Evolutionary conservation across 2,888 invertebrate genomes (phyloP).

Genomic region (Conchocele bisecta): DNA sequence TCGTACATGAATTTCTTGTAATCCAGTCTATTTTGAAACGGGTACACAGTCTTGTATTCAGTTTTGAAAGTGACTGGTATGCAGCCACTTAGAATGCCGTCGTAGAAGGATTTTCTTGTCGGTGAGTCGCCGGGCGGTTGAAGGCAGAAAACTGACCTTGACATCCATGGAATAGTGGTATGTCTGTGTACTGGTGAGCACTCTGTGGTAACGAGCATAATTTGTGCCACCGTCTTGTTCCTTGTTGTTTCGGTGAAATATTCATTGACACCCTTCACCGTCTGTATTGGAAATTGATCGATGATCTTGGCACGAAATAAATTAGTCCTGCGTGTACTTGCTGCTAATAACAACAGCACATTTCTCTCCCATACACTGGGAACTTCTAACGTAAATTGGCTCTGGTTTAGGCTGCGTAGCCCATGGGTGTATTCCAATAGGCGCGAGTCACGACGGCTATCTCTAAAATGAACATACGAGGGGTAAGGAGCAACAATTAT

Average conservation of each 20-base stretch:
- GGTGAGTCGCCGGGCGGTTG: slow-evolving; percentile 78
- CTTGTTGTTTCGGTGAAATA: slow-evolving; percentile 24
- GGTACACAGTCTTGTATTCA: slow-evolving; percentile 52
- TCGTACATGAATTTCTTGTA: slow-evolving; percentile 58
- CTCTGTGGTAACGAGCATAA: slow-evolving; percentile 56
- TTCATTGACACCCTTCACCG: slow-evolving; percentile 40
- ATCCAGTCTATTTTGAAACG: slow-evolving; percentile 59
- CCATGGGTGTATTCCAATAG: slow-evolving; percentile 27
- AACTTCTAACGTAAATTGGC: slow-evolving; percentile 26
- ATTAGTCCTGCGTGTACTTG: slow-evolving; percentile 62
- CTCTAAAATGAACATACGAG: slow-evolving; percentile 68
- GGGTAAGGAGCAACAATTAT: slow-evolving; percentile 74
- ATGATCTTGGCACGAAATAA: slow-evolving; percentile 63
- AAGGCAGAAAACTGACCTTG: slow-evolving; percentile 70
- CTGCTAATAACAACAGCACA: slow-evolving; percentile 68
- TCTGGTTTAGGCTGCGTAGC: slow-evolving; percentile 13
- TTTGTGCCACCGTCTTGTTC: slow-evolving; percentile 16
- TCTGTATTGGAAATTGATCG: slow-evolving; percentile 63
- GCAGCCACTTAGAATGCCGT: slow-evolving; percentile 73
- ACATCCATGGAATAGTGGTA: slow-evolving; percentile 73
- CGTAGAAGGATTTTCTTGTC: slow-evolving; percentile 76
- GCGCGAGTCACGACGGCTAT: slow-evolving; percentile 7
- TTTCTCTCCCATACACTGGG: slow-evolving; percentile 52
- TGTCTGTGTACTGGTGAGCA: slow-evolving; percentile 42
- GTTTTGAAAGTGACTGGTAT: slow-evolving; percentile 71